Percentiles rank a stretch among this genome's conserved stretches.
phyloP scores from a whole-genome alignment of 2,113 vertebrate species.

The Labrus mixtus region DNA sequence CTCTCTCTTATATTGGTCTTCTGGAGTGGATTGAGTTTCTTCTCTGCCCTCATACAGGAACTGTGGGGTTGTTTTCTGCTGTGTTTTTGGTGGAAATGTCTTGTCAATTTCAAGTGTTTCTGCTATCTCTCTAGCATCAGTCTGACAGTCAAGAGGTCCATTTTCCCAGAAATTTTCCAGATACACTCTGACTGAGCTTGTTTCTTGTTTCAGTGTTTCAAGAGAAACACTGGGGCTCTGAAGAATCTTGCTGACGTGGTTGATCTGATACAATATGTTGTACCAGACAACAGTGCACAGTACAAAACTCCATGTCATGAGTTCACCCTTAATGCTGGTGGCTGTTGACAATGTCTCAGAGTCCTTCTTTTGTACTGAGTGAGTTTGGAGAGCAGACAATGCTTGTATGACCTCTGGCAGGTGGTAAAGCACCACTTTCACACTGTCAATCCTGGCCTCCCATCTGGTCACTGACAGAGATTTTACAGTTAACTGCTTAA shows the following conservation, averaged over 20 bases:
- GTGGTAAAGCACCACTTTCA: not conserved
- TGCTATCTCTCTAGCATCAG: not conserved
- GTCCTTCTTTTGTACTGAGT: not conserved
- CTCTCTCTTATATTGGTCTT: not conserved
- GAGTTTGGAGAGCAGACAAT: not conserved
- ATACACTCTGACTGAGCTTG: not conserved
- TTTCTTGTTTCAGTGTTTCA: not conserved
- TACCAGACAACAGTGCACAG: not conserved
- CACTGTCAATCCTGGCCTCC: slow-evolving; percentile 3
- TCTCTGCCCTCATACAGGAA: not conserved
- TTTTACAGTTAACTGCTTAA: not conserved
- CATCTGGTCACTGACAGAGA: not conserved
- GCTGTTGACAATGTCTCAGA: not conserved
- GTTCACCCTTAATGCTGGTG: not conserved
- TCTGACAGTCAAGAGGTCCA: not conserved
- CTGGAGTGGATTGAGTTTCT: not conserved
- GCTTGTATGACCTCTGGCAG: not conserved
- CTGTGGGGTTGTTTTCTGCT: not conserved
- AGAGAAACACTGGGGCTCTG: not conserved
- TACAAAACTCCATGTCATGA: not conserved
- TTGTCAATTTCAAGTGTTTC: not conserved
- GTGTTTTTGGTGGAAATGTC: not conserved
- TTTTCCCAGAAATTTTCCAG: not conserved
- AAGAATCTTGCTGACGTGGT: not conserved
- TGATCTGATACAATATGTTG: not conserved